Conservation (phyloP, 2,113 vertebrate genomes). For the Semicossyphus pulcher region DNA sequence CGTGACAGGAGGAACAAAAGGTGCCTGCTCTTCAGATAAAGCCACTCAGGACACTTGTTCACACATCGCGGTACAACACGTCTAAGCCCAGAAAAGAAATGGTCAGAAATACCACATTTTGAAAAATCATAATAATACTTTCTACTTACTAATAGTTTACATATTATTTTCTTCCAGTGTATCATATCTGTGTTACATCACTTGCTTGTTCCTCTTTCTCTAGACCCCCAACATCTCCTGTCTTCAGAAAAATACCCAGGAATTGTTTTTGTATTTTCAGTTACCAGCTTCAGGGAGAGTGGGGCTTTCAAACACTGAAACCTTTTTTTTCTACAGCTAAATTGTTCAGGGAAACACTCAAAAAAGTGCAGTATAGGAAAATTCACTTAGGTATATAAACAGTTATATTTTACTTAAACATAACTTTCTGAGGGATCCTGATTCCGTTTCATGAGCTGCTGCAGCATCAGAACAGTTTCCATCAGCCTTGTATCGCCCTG, state of each 20-base stretch:
- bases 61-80: conserved; percentile 5
- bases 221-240: too few relatives aligned
- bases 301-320: too few relatives aligned
- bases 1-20: conserved; percentile 42
- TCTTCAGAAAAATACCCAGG: too few relatives aligned
- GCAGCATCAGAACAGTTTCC: conserved; percentile 4
- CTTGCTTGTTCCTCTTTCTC: neutral
- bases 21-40: conserved; percentile 5
- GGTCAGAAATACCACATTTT: too few relatives aligned
- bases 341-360: too few relatives aligned
- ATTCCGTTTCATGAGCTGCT: conserved; percentile 30
- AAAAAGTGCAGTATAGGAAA: too few relatives aligned
- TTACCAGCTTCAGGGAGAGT: too few relatives aligned
- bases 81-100: neutral
- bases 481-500: conserved; percentile 23
- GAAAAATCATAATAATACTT: too few relatives aligned
- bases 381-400: neutral
- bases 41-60: neutral
- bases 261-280: too few relatives aligned
- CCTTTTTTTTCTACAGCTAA: too few relatives aligned
- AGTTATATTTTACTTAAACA: neutral
- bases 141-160: too few relatives aligned
- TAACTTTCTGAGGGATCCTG: conserved; percentile 12
- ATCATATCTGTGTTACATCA: neutral
- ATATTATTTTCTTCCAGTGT: neutral